Evolutionary conservation across 2,113 vertebrate genomes (phyloP).

Genomic region (Junco hyemalis): DNA sequence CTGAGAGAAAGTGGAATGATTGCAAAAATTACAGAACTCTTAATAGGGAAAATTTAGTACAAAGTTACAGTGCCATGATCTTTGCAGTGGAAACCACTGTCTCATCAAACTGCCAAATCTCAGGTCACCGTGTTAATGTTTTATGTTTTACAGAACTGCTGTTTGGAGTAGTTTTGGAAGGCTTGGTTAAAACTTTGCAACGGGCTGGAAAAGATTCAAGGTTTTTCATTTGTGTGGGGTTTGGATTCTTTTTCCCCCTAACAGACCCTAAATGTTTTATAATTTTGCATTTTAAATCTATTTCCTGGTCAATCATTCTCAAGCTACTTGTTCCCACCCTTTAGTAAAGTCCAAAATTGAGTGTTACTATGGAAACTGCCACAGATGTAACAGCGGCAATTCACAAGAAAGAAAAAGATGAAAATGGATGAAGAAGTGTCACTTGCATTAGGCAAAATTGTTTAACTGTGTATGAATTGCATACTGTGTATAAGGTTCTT

Average conservation of each 20-base stretch:
- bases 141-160: background rate
- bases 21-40: background rate
- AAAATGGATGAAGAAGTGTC: slow-evolving; percentile 47
- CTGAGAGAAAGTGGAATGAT: background rate
- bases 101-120: slow-evolving; percentile 11
- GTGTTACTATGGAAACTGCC: slow-evolving; percentile 67
- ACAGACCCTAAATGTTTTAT: background rate
- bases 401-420: slow-evolving; percentile 28
- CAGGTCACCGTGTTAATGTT: background rate
- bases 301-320: slow-evolving; percentile 35
- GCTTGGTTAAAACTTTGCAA: background rate
- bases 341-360: slow-evolving; percentile 53
- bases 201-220: background rate
- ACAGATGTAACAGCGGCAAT: slow-evolving; percentile 52
- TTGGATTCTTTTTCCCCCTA: background rate
- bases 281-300: slow-evolving; percentile 40
- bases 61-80: background rate
- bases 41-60: background rate
- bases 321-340: background rate
- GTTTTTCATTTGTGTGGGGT: background rate
- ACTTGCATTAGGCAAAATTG: slow-evolving; percentile 43
- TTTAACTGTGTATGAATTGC: background rate
- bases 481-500: background rate
- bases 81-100: background rate
- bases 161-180: background rate